Percentiles rank a stretch among this genome's conserved stretches.
These are phyloP conservation scores for Neogobius melanostomus DNA, from an alignment of 2,113 vertebrate genomes.

Conservation along the genomic window DNA sequence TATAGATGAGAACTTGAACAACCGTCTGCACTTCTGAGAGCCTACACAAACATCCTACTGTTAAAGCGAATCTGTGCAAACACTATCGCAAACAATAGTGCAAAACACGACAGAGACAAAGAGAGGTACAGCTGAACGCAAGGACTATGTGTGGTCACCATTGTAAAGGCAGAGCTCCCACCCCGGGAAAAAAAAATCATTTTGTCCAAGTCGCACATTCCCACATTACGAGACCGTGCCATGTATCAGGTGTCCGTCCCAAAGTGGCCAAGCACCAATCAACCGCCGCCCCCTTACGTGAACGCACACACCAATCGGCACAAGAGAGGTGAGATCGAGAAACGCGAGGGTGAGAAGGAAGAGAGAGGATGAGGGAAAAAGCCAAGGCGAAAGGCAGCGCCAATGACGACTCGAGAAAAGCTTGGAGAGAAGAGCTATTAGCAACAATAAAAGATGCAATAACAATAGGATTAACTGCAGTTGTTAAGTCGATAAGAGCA, in stretches of 20 bases:
- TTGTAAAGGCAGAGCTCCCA: slow-evolving; percentile 56
- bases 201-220: slow-evolving; percentile 75
- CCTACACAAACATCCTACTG: no score
- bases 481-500: no score
- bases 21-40: no score
- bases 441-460: not conserved
- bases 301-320: slow-evolving; percentile 35
- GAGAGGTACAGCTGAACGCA: slow-evolving; percentile 40
- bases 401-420: slow-evolving; percentile 51
- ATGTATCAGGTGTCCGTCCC: slow-evolving; percentile 70
- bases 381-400: slow-evolving; percentile 50
- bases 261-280: slow-evolving; percentile 62
- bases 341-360: slow-evolving; percentile 40
- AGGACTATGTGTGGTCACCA: slow-evolving; percentile 52
- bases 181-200: slow-evolving; percentile 64
- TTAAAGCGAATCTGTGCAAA: slow-evolving; percentile 24
- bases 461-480: no score
- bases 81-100: not conserved
- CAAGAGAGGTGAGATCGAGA: slow-evolving; percentile 24
- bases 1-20: no score
- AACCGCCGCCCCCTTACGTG: slow-evolving; percentile 42
- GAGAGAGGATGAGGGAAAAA: slow-evolving; percentile 40
- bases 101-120: slow-evolving; percentile 31
- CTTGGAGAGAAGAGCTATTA: slow-evolving; percentile 21
- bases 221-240: slow-evolving; percentile 68